Conservation (phyloP, 2,113 vertebrate species). For the Leuciscus idus region DNA sequence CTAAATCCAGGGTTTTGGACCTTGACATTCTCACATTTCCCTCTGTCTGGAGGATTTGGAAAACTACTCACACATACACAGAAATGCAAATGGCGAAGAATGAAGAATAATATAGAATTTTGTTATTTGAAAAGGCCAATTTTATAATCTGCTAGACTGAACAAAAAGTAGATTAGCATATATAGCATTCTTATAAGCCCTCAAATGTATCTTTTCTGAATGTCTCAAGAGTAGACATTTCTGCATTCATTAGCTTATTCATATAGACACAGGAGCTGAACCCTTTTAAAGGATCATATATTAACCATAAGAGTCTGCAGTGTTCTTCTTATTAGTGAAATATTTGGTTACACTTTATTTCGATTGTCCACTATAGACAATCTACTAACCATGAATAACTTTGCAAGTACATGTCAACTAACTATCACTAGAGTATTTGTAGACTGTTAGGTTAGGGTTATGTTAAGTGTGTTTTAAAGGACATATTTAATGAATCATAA, state of each 20-base stretch:
- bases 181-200: slow-evolving; percentile 2
- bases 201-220: neutral
- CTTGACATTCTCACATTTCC: slow-evolving; percentile 35
- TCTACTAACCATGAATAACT: too few relatives aligned
- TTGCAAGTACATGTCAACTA: too few relatives aligned
- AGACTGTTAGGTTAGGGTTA: too few relatives aligned
- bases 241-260: neutral
- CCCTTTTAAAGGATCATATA: neutral
- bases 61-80: neutral
- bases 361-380: too few relatives aligned
- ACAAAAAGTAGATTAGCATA: neutral
- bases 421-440: too few relatives aligned
- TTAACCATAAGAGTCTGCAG: neutral
- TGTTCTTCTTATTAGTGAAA: neutral
- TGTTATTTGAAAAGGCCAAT: neutral
- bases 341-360: neutral
- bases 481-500: too few relatives aligned
- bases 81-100: slow-evolving; percentile 7
- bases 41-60: slow-evolving; percentile 9
- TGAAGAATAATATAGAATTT: neutral
- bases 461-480: too few relatives aligned
- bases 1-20: slow-evolving; percentile 45
- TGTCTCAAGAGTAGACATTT: neutral
- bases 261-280: neutral
- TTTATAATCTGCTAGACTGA: slow-evolving; percentile 11